phyloP scores from a whole-genome alignment of 2,888 invertebrate genomes.

The Leptopilina drosophilae region DNA sequence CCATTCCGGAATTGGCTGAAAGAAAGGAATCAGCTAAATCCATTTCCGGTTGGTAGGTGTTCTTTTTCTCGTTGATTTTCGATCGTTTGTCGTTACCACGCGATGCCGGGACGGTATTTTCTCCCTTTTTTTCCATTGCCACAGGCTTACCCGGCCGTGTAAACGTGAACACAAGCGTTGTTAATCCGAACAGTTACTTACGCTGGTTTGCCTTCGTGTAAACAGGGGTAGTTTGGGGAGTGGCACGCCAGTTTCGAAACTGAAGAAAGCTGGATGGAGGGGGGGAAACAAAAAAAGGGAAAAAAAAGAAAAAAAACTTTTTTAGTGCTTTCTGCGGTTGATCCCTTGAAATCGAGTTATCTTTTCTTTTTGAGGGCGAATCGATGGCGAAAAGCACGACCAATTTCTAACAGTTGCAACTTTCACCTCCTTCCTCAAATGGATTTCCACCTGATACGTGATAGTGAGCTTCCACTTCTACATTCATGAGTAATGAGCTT shows the following conservation, averaged over 20 bases:
- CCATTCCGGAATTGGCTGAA: constrained; percentile 53
- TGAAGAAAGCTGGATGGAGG: neutral
- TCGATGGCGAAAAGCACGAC: constrained; percentile 51
- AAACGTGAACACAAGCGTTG: constrained; percentile 59
- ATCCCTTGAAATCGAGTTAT: constrained; percentile 55
- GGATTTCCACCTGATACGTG: constrained; percentile 37
- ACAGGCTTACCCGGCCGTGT: constrained; percentile 54
- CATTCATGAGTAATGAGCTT: constrained; percentile 41
- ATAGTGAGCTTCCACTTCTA: constrained; percentile 37
- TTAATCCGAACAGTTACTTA: constrained; percentile 63
- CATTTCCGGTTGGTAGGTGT: constrained; percentile 47
- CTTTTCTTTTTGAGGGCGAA: constrained; percentile 53
- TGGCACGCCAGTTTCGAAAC: constrained; percentile 44
- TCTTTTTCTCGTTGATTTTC: constrained; percentile 60
- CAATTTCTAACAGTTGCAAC: constrained; percentile 50
- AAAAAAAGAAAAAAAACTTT: constrained; percentile 54
- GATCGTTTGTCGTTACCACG: constrained; percentile 56
- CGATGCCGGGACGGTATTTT: constrained; percentile 45
- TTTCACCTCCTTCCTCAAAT: constrained; percentile 47
- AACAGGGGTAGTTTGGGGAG: constrained; percentile 51
- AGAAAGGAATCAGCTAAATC: constrained; percentile 38
- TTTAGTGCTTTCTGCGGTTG: constrained; percentile 58
- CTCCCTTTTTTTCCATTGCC: constrained; percentile 41
- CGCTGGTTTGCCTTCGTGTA: constrained; percentile 60
- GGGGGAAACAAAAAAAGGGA: too few relatives aligned